Evolutionary conservation across 2,888 invertebrate species (phyloP).

Genomic region (Thecocarcelia acutangulata): DNA sequence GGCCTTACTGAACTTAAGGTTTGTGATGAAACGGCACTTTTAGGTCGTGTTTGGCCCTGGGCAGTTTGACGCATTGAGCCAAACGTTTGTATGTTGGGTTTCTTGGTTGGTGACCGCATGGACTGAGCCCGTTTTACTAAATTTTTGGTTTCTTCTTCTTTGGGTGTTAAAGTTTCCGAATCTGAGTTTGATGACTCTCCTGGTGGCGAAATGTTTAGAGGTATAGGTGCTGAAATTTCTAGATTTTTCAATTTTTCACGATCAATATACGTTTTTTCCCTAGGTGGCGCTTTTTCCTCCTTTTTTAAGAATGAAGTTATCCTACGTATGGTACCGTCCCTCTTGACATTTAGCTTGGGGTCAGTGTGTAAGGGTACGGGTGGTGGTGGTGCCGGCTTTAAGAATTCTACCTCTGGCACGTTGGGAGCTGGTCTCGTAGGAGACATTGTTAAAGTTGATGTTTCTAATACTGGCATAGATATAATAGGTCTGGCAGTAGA

Average conservation of each 20-base stretch:
- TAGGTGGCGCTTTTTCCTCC: conserved; percentile 84
- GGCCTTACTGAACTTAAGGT: conserved; percentile 82
- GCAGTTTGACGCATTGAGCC: conserved; percentile 89
- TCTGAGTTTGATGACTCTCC: conserved; percentile 84
- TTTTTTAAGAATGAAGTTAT: conserved; percentile 89
- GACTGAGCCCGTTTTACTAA: conserved; percentile 89
- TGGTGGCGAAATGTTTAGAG: conserved; percentile 80
- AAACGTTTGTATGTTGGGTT: conserved; percentile 87
- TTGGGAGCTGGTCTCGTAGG: conserved; percentile 57
- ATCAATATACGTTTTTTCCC: conserved; percentile 86
- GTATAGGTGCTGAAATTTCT: conserved; percentile 92
- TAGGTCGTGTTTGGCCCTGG: conserved; percentile 86
- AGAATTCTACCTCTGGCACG: conserved; percentile 48
- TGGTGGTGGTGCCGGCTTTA: conserved; percentile 83
- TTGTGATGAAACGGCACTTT: conserved; percentile 84
- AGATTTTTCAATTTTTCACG: conserved; percentile 88
- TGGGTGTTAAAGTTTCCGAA: conserved; percentile 76
- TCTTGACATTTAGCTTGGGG: conserved; percentile 82
- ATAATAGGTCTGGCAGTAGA: conserved; percentile 88
- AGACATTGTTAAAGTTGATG: conserved; percentile 84
- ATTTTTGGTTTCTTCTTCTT: conserved; percentile 82
- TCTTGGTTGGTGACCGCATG: conserved; percentile 85
- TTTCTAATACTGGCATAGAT: conserved; percentile 90
- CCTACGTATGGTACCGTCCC: conserved; percentile 86
- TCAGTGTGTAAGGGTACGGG: conserved; percentile 81